phyloP scores from a whole-genome alignment of 1,140 invertebrate genomes.

The Drosophila azteca region DNA sequence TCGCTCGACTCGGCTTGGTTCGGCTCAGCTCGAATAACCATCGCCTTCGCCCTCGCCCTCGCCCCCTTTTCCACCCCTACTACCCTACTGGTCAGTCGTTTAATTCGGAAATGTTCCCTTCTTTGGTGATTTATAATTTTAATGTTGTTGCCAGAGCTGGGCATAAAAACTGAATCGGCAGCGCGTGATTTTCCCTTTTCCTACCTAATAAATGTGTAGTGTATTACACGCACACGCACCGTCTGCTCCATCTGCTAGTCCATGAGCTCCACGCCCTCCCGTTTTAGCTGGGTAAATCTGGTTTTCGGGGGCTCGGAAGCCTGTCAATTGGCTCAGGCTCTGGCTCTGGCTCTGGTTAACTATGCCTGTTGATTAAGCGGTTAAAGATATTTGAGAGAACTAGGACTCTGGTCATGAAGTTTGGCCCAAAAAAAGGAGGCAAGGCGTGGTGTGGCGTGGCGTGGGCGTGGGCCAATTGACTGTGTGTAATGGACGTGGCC shows the following conservation, averaged over 20 bases:
- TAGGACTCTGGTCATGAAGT: too few relatives aligned
- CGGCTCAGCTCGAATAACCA: too few relatives aligned
- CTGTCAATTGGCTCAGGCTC: neutral
- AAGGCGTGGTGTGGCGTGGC: neutral
- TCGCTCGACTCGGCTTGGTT: neutral
- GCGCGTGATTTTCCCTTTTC: slow-evolving; percentile 29
- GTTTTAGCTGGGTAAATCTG: too few relatives aligned
- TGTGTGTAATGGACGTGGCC: slow-evolving; percentile 28
- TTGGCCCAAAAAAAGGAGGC: neutral
- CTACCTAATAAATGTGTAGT: slow-evolving; percentile 1
- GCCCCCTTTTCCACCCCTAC: neutral
- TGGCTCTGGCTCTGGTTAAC: slow-evolving; percentile 1
- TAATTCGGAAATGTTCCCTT: slow-evolving; percentile 27
- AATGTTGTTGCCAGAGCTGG: slow-evolving; percentile 48
- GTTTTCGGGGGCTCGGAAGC: neutral
- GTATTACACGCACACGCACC: slow-evolving; percentile 21
- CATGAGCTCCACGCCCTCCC: neutral
- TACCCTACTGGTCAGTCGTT: neutral
- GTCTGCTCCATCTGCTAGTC: neutral
- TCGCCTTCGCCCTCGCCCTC: neutral
- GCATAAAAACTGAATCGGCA: slow-evolving; percentile 40
- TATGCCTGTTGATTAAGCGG: slow-evolving; percentile 48
- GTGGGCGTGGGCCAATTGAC: slow-evolving; percentile 6
- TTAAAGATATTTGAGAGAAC: neutral
- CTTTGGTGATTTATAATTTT: slow-evolving; percentile 66